Conservation (phyloP, 2,888 invertebrate genomes). For the Sminthurinus aureus region DNA sequence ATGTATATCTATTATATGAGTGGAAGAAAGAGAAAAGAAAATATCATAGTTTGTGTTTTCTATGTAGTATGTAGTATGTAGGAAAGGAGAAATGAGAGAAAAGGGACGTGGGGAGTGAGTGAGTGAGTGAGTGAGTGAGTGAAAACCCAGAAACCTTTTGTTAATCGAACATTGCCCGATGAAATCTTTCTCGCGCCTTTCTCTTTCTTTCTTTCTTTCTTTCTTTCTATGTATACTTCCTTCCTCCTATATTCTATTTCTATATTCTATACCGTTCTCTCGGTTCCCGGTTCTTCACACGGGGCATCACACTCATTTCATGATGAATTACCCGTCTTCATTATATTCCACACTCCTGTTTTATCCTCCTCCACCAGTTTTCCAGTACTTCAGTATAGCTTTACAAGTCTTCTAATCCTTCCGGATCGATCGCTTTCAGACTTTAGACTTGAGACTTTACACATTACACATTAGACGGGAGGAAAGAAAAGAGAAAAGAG, state of each 20-base stretch:
- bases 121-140: neutral
- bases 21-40: neutral
- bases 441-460: no score
- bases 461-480: neutral
- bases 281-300: neutral
- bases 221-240: neutral
- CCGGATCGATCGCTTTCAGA: slow-evolving; percentile 16
- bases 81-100: neutral
- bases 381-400: no score
- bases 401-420: slow-evolving; percentile 27
- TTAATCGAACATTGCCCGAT: slow-evolving; percentile 27
- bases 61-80: no score
- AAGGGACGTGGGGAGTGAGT: neutral
- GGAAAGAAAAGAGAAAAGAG: neutral
- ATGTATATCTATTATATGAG: neutral
- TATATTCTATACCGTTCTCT: neutral
- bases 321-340: slow-evolving; percentile 40
- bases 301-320: slow-evolving; percentile 38
- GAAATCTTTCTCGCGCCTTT: slow-evolving; percentile 24
- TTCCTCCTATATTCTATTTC: slow-evolving; percentile 29
- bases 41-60: neutral
- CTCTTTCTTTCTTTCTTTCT: neutral
- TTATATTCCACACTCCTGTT: slow-evolving; percentile 28
- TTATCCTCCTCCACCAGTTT: neutral
- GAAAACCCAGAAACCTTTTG: slow-evolving; percentile 14